Conservation (phyloP, 2,113 vertebrate genomes). For the Albula goreensis region DNA sequence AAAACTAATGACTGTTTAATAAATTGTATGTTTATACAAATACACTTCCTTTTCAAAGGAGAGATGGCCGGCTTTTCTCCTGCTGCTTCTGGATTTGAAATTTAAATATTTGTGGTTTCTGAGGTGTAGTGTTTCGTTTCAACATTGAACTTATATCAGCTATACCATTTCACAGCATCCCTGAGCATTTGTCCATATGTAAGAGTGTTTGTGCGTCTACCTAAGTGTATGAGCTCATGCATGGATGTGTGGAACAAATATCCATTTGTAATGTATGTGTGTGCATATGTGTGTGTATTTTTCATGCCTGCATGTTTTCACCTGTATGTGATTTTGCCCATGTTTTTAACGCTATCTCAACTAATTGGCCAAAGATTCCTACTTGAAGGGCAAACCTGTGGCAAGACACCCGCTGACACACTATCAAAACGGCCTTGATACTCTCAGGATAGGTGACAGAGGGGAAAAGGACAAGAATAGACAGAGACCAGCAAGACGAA, state of each 20-base stretch:
- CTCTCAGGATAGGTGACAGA: neutral
- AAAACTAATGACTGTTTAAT: neutral
- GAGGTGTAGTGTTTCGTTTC: neutral
- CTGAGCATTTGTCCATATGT: neutral
- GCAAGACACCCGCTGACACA: neutral
- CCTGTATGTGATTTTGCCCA: neutral
- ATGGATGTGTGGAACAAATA: neutral
- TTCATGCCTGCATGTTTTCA: too few relatives aligned
- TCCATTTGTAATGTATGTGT: neutral
- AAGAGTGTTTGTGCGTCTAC: neutral
- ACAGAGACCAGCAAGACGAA: constrained; percentile 44
- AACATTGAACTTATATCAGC: neutral
- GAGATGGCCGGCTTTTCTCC: neutral
- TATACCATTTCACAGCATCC: neutral
- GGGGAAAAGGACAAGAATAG: neutral
- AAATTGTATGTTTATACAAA: neutral
- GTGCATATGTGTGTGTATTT: neutral
- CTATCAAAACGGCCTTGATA: neutral
- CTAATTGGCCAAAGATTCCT: neutral
- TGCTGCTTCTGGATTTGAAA: neutral
- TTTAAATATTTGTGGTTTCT: neutral
- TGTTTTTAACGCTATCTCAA: neutral
- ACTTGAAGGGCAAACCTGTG: neutral
- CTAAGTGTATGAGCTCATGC: too few relatives aligned
- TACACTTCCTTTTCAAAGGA: neutral